Evolutionary conservation across 2,888 invertebrate genomes (phyloP).

Genomic region (Hyles lineata): DNA sequence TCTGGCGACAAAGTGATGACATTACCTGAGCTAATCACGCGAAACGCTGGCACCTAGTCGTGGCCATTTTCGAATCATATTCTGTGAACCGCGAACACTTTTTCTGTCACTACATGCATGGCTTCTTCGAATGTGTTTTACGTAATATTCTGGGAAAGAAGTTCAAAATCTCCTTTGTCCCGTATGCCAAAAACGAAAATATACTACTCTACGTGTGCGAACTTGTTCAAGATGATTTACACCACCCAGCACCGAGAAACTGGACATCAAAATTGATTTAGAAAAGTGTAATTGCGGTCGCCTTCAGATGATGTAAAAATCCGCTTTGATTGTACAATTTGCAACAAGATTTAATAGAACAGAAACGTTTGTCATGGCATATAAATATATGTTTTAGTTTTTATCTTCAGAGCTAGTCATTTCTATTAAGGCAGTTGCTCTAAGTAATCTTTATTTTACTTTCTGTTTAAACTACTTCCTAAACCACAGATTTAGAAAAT

Average conservation of each 20-base stretch:
- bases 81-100: conserved; percentile 1
- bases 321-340: background rate
- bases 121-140: conserved; percentile 25
- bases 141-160: conserved; percentile 23
- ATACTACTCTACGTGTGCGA: conserved; percentile 11
- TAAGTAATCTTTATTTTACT: no score
- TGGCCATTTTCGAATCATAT: conserved; percentile 7
- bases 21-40: background rate
- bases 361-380: no score
- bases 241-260: background rate
- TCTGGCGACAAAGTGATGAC: conserved; percentile 1
- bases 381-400: no score
- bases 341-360: background rate
- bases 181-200: conserved; percentile 18
- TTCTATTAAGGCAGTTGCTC: no score
- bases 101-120: background rate
- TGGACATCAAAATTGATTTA: background rate
- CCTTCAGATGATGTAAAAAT: background rate
- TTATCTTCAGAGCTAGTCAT: no score
- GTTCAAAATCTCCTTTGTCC: conserved; percentile 24
- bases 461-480: no score
- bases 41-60: conserved; percentile 8
- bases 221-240: conserved; percentile 26
- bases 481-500: no score
- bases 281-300: conserved; percentile 15